A percentile compares a stretch with the other conserved stretches of the same genome.
Conservation (phyloP, 2,113 vertebrate species). For the Chrysochloris asiatica region DNA sequence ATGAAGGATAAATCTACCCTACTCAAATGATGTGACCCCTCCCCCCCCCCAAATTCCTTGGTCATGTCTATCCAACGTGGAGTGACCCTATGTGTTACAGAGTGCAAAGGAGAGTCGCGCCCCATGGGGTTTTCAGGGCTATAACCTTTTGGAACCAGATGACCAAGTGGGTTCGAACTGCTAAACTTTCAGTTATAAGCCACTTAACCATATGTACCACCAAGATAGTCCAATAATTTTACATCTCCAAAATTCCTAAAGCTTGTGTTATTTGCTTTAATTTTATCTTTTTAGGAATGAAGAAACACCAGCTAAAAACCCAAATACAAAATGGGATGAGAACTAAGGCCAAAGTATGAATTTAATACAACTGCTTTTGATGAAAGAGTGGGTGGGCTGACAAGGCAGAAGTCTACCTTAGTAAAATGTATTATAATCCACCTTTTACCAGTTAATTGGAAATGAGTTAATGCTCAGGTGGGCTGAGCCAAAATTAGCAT, state of each 20-base stretch:
- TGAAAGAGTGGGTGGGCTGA: neutral
- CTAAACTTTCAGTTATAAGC: neutral
- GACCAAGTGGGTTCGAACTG: neutral
- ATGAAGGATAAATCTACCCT: neutral
- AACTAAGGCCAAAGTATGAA: neutral
- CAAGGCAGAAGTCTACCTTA: conserved; percentile 20
- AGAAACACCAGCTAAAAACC: neutral
- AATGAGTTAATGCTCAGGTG: conserved; percentile 60
- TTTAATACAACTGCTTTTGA: neutral
- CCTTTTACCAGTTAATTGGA: conserved; percentile 51
- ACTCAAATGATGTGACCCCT: neutral
- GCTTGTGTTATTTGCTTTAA: neutral
- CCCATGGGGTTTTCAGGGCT: too few relatives aligned
- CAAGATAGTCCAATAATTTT: neutral
- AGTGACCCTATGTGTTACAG: too few relatives aligned
- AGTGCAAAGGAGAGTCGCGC: too few relatives aligned
- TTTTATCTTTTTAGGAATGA: conserved; percentile 22
- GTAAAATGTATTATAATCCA: neutral
- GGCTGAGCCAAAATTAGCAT: conserved; percentile 66
- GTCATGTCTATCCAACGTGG: too few relatives aligned
- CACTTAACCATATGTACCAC: neutral
- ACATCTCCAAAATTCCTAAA: neutral
- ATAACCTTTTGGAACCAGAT: too few relatives aligned
- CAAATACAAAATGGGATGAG: neutral
- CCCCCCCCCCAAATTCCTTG: too few relatives aligned